These are phyloP conservation scores for Callaeas wilsoni DNA, from an alignment of 2,113 vertebrate species.

Conservation along the genomic window DNA sequence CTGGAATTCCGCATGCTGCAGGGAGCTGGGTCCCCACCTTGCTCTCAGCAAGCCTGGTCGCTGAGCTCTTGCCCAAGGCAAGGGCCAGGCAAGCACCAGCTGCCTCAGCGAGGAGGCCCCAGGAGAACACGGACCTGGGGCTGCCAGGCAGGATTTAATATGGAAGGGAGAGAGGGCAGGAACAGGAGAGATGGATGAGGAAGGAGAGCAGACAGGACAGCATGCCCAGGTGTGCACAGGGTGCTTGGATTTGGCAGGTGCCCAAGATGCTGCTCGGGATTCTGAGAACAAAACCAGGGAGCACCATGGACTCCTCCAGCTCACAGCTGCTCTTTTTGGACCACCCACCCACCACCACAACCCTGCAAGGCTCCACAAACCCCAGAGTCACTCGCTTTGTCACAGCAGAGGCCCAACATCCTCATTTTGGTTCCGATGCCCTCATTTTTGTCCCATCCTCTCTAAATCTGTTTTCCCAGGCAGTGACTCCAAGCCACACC, in stretches of 20 bases:
- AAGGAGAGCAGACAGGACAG: neutral
- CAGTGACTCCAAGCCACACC: neutral
- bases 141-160: neutral
- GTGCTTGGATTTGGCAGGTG: neutral
- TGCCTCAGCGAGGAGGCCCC: neutral
- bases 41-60: neutral
- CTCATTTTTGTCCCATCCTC: neutral
- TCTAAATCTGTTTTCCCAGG: neutral
- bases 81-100: neutral
- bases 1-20: neutral
- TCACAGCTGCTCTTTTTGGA: neutral
- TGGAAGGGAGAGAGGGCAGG: neutral
- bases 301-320: neutral
- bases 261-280: neutral
- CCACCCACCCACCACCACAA: neutral
- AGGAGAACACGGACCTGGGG: neutral
- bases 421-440: too few species aligned
- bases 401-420: neutral
- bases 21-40: neutral
- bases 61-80: neutral
- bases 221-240: accelerated
- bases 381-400: neutral
- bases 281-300: neutral
- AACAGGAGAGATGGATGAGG: neutral
- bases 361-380: neutral